A percentile compares a stretch with the other conserved stretches of the same genome.
Conservation (phyloP, 2,113 vertebrate genomes). For the Erinaceus europaeus region DNA sequence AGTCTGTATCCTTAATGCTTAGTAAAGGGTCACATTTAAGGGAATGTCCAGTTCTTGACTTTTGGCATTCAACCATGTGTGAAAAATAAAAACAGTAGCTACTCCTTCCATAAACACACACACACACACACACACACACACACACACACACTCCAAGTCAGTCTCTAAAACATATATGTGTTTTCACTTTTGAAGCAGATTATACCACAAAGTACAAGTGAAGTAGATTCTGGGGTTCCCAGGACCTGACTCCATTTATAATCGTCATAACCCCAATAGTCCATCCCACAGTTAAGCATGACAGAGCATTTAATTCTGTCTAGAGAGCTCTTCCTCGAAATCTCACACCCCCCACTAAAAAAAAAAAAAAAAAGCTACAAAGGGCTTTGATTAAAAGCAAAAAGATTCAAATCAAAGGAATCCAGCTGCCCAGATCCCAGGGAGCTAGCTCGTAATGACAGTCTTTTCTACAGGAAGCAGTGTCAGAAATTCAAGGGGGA, state of each 20-base stretch:
- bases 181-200: not conserved
- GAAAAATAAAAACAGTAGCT: not conserved
- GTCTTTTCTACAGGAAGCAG: conserved; percentile 80
- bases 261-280: not conserved
- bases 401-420: conserved; percentile 79
- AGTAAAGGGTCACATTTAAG: not conserved
- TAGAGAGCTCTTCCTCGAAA: conserved; percentile 36
- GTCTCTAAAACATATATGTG: not conserved
- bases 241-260: not conserved
- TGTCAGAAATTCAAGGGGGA: conserved; percentile 79
- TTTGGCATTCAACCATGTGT: not conserved
- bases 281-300: not conserved
- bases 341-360: not conserved
- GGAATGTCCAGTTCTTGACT: not conserved
- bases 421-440: conserved; percentile 75
- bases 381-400: conserved; percentile 59
- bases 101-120: not conserved
- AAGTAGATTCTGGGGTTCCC: not conserved
- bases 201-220: not conserved
- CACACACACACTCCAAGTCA: not conserved
- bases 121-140: not conserved
- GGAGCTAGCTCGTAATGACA: conserved; percentile 82
- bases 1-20: not conserved
- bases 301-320: not conserved
- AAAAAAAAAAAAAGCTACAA: conserved; percentile 61